phyloP scores from a whole-genome alignment of 2,888 invertebrate genomes.

The Cerastoderma edule region DNA sequence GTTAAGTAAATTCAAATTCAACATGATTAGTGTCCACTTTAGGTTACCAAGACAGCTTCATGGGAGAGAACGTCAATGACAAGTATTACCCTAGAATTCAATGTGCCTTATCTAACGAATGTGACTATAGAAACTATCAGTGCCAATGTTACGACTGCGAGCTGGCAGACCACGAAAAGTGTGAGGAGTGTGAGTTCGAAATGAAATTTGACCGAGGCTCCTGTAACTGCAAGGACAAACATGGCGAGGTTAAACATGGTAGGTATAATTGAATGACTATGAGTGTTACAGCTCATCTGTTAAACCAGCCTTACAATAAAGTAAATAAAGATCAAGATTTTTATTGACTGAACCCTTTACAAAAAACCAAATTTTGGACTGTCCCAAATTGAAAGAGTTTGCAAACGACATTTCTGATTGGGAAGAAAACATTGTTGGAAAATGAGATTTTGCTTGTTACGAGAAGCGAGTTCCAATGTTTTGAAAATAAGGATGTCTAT shows the following conservation, averaged over 20 bases:
- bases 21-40: no score
- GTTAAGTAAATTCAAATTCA: no score
- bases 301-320: no score
- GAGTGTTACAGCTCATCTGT: no score
- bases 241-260: constrained; percentile 30
- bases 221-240: constrained; percentile 47
- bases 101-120: constrained; percentile 62
- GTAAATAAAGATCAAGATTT: no score
- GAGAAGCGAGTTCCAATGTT: no score
- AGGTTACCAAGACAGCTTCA: constrained; percentile 37
- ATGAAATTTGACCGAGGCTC: constrained; percentile 26
- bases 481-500: no score
- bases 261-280: no score
- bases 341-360: no score
- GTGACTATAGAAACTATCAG: constrained; percentile 43
- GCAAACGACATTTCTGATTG: no score
- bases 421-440: neutral
- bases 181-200: constrained; percentile 46
- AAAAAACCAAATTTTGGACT: no score
- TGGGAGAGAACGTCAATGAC: constrained; percentile 48
- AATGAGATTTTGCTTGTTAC: neutral
- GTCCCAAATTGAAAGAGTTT: no score
- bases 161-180: constrained; percentile 50
- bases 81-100: constrained; percentile 53
- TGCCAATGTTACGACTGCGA: constrained; percentile 46